These are phyloP conservation scores for Noctua pronuba DNA, from an alignment of 2,888 invertebrate genomes.

Conservation along the genomic window DNA sequence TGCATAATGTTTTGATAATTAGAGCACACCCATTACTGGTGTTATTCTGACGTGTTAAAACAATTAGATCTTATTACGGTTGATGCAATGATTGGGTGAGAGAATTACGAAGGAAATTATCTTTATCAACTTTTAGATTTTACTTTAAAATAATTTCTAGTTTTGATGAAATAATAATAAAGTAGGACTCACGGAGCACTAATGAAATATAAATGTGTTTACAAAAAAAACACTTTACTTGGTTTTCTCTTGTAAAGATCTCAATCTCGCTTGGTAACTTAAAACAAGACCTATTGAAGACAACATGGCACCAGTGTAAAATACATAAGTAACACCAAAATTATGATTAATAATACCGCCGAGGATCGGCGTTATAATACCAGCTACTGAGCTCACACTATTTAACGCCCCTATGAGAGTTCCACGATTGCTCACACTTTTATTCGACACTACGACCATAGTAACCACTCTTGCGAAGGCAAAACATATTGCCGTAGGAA, in stretches of 20 bases:
- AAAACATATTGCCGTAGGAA: slow-evolving; percentile 86
- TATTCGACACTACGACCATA: slow-evolving; percentile 87
- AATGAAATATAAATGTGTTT: neutral
- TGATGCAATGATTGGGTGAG: slow-evolving; percentile 21
- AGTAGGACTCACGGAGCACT: too few relatives aligned
- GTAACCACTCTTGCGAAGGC: slow-evolving; percentile 85
- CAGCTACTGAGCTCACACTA: slow-evolving; percentile 89
- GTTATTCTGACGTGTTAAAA: slow-evolving; percentile 57
- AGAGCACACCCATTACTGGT: slow-evolving; percentile 66
- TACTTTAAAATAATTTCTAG: neutral
- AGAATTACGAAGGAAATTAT: slow-evolving; percentile 5
- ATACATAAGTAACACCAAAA: slow-evolving; percentile 82
- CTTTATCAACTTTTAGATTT: neutral
- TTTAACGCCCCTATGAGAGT: slow-evolving; percentile 90
- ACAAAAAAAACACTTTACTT: slow-evolving; percentile 51
- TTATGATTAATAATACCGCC: slow-evolving; percentile 88
- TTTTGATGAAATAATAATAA: neutral
- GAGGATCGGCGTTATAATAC: slow-evolving; percentile 89
- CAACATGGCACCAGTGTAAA: slow-evolving; percentile 74
- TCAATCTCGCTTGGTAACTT: slow-evolving; percentile 71
- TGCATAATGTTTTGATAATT: slow-evolving; percentile 78
- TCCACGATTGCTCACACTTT: slow-evolving; percentile 88
- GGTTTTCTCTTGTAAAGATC: slow-evolving; percentile 61
- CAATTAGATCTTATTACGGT: slow-evolving; percentile 35
- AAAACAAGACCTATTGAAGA: slow-evolving; percentile 77